A percentile compares a stretch with the other conserved stretches of the same genome.
phyloP scores from a whole-genome alignment of 2,888 invertebrate genomes.

The Drosophila paracracens region DNA sequence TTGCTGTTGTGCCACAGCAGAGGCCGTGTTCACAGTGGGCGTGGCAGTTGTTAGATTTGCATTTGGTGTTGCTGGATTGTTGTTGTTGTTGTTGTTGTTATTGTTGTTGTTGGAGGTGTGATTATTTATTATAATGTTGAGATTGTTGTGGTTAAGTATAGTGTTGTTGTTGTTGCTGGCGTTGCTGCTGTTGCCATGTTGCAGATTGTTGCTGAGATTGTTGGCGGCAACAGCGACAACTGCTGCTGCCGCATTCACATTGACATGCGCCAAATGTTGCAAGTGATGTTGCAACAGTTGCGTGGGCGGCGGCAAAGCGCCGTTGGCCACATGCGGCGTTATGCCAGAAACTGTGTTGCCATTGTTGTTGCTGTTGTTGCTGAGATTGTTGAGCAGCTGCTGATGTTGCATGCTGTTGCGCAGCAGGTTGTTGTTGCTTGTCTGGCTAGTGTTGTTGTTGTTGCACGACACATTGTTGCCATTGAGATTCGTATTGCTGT shows the following conservation, averaged over 20 bases:
- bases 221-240: constrained; percentile 79
- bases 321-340: constrained; percentile 51
- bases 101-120: constrained; percentile 63
- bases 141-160: constrained; percentile 72
- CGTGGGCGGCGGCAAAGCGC: constrained; percentile 82
- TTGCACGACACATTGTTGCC: constrained; percentile 48
- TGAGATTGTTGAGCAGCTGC: constrained; percentile 57
- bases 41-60: constrained; percentile 72
- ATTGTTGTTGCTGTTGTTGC: constrained; percentile 68
- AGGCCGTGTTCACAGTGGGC: constrained; percentile 70
- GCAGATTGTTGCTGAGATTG: constrained; percentile 64
- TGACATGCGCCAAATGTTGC: constrained; percentile 84
- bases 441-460: constrained; percentile 39
- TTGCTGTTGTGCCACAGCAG: constrained; percentile 69
- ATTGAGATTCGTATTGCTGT: constrained; percentile 49
- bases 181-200: constrained; percentile 42
- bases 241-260: constrained; percentile 77
- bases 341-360: constrained; percentile 57
- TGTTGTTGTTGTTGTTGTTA: constrained; percentile 55
- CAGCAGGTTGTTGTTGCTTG: constrained; percentile 59
- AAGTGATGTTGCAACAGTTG: constrained; percentile 84
- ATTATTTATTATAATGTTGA: constrained; percentile 75
- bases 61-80: constrained; percentile 79
- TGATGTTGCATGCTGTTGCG: constrained; percentile 81
- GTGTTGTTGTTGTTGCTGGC: constrained; percentile 60